A percentile compares a stretch with the other conserved stretches of the same genome.
Conservation (phyloP, 2,888 invertebrate species). For the Volucella inanis region DNA sequence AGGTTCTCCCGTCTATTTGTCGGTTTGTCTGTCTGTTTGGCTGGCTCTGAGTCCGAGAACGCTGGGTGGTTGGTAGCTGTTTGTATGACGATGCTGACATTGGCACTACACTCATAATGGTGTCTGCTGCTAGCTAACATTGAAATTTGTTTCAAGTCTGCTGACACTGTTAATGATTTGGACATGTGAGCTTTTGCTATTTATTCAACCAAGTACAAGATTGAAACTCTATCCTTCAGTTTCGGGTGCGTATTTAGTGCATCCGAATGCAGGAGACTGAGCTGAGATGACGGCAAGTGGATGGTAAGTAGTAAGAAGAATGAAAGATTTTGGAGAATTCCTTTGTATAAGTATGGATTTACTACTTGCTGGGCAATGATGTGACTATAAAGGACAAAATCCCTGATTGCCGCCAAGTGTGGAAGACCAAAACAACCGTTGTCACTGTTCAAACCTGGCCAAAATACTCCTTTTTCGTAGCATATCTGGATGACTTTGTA, state of each 20-base stretch:
- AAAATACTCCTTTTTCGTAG: too few relatives aligned
- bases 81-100: slow-evolving; percentile 31
- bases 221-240: slow-evolving; percentile 3
- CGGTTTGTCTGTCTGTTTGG: too few relatives aligned
- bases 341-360: too few relatives aligned
- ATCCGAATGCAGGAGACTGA: not conserved
- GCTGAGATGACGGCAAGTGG: too few relatives aligned
- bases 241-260: slow-evolving; percentile 8
- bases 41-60: slow-evolving; percentile 14
- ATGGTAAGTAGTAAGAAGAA: too few relatives aligned
- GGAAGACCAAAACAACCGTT: too few relatives aligned
- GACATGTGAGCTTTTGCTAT: slow-evolving; percentile 35
- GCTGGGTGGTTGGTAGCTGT: slow-evolving; percentile 18
- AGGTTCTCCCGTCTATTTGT: slow-evolving; percentile 12
- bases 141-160: slow-evolving; percentile 5
- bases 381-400: too few relatives aligned
- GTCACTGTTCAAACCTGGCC: too few relatives aligned
- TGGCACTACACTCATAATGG: slow-evolving; percentile 1
- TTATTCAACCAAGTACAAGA: not conserved
- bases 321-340: too few relatives aligned
- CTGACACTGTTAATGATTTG: not conserved
- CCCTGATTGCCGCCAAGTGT: too few relatives aligned
- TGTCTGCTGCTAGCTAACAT: slow-evolving; percentile 15
- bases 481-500: too few relatives aligned
- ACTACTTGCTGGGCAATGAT: too few relatives aligned